Conservation (phyloP, 1,140 invertebrate genomes). For the Pectinophora gossypiella region DNA sequence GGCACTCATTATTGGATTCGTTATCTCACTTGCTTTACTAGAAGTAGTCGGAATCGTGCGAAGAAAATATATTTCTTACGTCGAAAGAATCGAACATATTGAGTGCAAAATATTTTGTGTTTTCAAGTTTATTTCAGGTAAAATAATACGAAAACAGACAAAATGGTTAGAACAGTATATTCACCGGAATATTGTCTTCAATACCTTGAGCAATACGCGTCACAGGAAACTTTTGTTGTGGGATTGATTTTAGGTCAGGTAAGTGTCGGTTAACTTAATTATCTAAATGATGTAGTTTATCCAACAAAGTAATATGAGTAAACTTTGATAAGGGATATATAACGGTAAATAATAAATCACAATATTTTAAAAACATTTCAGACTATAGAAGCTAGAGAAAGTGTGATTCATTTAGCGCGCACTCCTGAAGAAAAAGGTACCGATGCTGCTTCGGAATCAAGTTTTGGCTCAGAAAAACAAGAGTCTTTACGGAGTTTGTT, state of each 20-base stretch:
- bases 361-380: conserved; percentile 32
- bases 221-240: conserved; percentile 75
- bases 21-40: no score
- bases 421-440: conserved; percentile 77
- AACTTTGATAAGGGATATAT: no score
- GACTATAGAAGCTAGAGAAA: conserved; percentile 79
- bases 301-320: no score
- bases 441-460: conserved; percentile 40
- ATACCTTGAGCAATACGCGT: conserved; percentile 69
- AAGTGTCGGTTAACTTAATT: conserved; percentile 28
- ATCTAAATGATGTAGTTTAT: no score
- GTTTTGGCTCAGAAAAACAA: conserved; percentile 36
- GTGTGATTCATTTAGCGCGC: conserved; percentile 82
- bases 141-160: conserved; percentile 8
- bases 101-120: neutral
- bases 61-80: no score
- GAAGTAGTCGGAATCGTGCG: no score
- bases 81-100: neutral
- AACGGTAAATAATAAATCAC: neutral
- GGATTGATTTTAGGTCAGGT: conserved; percentile 83
- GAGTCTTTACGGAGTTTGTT: conserved; percentile 37
- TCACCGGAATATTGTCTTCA: conserved; percentile 66
- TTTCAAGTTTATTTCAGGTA: neutral
- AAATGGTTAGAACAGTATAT: conserved; percentile 64
- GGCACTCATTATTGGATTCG: no score